Base-by-base conservation (phyloP, 2,888 invertebrate genomes). In the Graphium colonna region DNA sequence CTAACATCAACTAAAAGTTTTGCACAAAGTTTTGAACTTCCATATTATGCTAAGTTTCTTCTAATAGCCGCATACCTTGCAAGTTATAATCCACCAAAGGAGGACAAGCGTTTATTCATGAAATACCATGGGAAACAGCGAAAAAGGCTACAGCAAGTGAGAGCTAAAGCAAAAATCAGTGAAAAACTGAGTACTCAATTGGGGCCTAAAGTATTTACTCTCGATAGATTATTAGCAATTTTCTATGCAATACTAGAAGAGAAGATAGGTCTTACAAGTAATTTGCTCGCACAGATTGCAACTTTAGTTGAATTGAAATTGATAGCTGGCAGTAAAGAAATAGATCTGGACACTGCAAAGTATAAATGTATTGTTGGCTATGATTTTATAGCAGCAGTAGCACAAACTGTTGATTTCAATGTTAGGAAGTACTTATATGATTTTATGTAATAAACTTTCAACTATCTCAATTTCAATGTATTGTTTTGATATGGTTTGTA, bases 51-150 rank as follows among this genome's bases (percentile, higher is more conserved):
- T 0, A 98, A 98, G 79, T 97, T 93, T 76, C 89, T 98, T 31
- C 85, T 98, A 1, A 95, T 98, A 18, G 96, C 98, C 5, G 95
- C 97, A 0, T 98, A 96, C 75, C 86, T 98, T 56, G 98, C 98
- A 0, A 98, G 98, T 28, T 96, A 97, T 76, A 98, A 98, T 79
- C 96, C 97, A 1, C 92, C 95, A 0, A 96, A 95, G 64, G 94
- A 95, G 62, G 98, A 98, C 74, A 96, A 95, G 70, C 88, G 95
- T 43, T 86, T 98, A 41, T 98, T 97, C 75, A 92, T 96, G 78
- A 97, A 97, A 81, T 81, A 93, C 64, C 94, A 94, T 62, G 94
- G 93, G 0, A 95, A 94, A 68, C 93, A 92, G 64, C 91, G 91
- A n/a, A 95, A 94, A 64, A 89, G 91, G 39, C 66, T 92, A 59